Conservation (phyloP, 64 coral and sea anemone species). For the Pocillopora damicornis region DNA sequence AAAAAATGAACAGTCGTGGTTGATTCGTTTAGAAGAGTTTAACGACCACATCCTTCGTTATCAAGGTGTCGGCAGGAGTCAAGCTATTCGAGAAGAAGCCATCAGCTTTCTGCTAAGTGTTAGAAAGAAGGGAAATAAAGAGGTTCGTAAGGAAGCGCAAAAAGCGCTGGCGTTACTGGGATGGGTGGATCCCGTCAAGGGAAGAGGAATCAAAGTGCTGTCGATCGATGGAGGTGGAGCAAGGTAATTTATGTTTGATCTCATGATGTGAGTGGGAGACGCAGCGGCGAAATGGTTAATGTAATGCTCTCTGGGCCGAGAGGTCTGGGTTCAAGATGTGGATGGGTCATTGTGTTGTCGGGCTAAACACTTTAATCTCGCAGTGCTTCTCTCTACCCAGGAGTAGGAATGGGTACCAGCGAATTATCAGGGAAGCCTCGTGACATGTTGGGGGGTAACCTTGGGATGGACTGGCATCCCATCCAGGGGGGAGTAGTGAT, state of each 20-base stretch:
- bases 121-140: conserved; percentile 62
- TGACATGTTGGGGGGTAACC: too few relatives aligned
- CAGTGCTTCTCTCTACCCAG: too few relatives aligned
- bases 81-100: conserved; percentile 69
- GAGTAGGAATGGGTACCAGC: too few relatives aligned
- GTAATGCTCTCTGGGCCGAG: background rate
- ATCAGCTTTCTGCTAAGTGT: conserved; percentile 53
- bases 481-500: too few relatives aligned
- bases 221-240: conserved; percentile 93
- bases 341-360: too few relatives aligned
- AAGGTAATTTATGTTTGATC: conserved; percentile 44
- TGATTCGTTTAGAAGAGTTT: conserved; percentile 76
- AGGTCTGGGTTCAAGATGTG: background rate
- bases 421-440: too few relatives aligned
- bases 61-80: conserved; percentile 54
- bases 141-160: conserved; percentile 67
- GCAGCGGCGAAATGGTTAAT: too few relatives aligned
- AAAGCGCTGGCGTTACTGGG: conserved; percentile 73
- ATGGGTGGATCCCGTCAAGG: conserved; percentile 78
- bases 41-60: conserved; percentile 86
- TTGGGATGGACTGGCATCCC: too few relatives aligned
- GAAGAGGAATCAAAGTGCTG: conserved; percentile 75
- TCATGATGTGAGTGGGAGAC: background rate
- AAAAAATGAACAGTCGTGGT: conserved; percentile 73
- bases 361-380: too few relatives aligned